Percentiles rank a stretch among this genome's conserved stretches.
These are phyloP conservation scores for Chloroceryle inda DNA, from an alignment of 2,797 vertebrate species.

Conservation along the genomic window DNA sequence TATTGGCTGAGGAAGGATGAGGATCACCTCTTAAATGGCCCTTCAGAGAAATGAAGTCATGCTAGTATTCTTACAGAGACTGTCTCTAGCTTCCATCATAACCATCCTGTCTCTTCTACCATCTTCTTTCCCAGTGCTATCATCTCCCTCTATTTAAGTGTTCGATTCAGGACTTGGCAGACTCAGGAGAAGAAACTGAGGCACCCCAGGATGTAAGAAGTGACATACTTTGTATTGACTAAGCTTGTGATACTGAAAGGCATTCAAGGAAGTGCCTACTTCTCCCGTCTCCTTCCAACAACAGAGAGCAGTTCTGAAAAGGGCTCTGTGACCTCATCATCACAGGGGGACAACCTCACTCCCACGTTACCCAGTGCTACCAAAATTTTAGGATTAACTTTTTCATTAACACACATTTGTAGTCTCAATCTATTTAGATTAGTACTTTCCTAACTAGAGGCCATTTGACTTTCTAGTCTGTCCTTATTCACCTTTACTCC, in stretches of 20 bases:
- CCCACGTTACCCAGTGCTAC: neutral
- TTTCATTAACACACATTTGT: neutral
- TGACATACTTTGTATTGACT: neutral
- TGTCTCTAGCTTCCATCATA: neutral
- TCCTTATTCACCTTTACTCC: neutral
- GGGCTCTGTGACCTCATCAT: neutral
- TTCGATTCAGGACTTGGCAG: neutral
- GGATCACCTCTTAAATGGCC: neutral
- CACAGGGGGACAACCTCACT: neutral
- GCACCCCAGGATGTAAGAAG: constrained; percentile 7
- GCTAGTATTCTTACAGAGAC: neutral
- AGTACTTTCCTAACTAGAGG: neutral
- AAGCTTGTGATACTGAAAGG: neutral
- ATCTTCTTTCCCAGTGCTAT: neutral
- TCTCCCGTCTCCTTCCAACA: neutral
- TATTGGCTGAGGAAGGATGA: neutral
- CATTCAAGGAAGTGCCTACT: neutral
- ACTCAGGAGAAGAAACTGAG: neutral
- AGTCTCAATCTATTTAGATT: neutral
- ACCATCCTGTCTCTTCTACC: neutral
- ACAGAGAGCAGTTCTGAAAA: neutral
- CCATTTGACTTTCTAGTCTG: neutral
- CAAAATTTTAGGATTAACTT: neutral
- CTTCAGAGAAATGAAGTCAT: neutral
- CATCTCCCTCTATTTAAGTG: neutral